Evolutionary conservation across 2,797 vertebrate species (phyloP), one percentile per base, ranked within the genome.

Genomic region (Acestrorhynchus altus): DNA sequence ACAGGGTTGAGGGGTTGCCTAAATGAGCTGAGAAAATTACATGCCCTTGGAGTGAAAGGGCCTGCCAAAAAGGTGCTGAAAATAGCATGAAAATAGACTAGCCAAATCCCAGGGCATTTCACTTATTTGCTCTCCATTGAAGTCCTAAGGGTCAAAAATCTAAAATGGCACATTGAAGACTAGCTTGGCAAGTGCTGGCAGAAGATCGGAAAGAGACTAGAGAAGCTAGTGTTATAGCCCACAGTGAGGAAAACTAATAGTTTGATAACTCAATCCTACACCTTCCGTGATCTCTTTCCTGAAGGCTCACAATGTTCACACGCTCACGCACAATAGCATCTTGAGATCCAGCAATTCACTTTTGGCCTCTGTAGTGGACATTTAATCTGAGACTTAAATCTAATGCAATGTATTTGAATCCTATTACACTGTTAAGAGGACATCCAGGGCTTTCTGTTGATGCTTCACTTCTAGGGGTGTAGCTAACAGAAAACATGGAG

Each of bases 1-100:
- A 78, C 79, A 81, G 42, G 42, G 69, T 72, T 75, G 75, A 82
- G 56, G 42, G 59, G 22, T 79, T 51, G 60, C 77, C 77, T 69
- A 77, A 79, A 77, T 51, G 56, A 76, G 31, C 61, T 72, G 24
- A 74, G 68, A 68, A 81, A 73, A 81, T 69, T 47, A 69, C 69
- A 59, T 69, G 63, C 49, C 60, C 59, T 70, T 51, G 40, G 35
- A 76, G 68, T 63, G 46, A 75, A 76, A 72, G 63, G 49, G 22
- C 20, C 68, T 57, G 28, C 42, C 60, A 77, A 75, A 76, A 77
- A 66, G 28, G 24, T 22, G 47, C 69, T 57, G 39, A 10, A 73
- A 79, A 79, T 72, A 65, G 59, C 35, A 76, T 26, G 56, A 68
- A 64, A 72, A 68, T 49, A 40, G 78, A 72, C 49, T 20, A 46